A percentile compares a stretch with the other conserved stretches of the same genome.
These are phyloP conservation scores for Butorides virescens DNA, from an alignment of 2,113 vertebrate genomes.

Conservation along the genomic window DNA sequence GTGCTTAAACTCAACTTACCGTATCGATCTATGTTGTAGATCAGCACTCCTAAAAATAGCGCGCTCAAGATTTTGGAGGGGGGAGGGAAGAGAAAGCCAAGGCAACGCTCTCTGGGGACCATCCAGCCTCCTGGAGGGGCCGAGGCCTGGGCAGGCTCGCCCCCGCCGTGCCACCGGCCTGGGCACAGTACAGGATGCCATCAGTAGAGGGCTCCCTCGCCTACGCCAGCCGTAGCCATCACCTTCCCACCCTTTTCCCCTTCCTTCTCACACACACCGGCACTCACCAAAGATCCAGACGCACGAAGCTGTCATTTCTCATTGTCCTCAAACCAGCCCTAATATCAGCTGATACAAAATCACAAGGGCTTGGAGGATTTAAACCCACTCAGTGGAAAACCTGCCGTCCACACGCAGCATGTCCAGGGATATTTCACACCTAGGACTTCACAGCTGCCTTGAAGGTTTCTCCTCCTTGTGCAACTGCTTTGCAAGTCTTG, in stretches of 20 bases:
- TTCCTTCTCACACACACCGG: neutral
- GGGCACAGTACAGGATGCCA: slow-evolving; percentile 46
- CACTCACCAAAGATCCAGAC: neutral
- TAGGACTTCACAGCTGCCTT: slow-evolving; percentile 34
- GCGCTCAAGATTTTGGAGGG: neutral
- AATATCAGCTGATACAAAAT: neutral
- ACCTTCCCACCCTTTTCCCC: neutral
- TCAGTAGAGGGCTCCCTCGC: slow-evolving; percentile 84
- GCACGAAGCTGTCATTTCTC: slow-evolving; percentile 19
- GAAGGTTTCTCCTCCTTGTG: neutral
- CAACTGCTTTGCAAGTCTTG: too few relatives aligned
- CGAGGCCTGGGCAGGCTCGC: neutral
- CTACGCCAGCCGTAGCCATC: slow-evolving; percentile 18
- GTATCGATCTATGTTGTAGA: neutral
- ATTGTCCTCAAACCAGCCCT: slow-evolving; percentile 27
- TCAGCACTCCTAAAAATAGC: neutral
- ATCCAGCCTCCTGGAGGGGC: neutral
- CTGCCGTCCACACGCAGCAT: neutral
- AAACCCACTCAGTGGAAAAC: neutral
- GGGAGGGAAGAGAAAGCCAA: too few relatives aligned
- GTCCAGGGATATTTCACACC: slow-evolving; percentile 9
- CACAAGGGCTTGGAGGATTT: neutral
- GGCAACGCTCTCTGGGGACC: neutral
- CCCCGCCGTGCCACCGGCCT: neutral
- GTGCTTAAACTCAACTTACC: neutral